Base-by-base conservation (phyloP, 2,797 vertebrate genomes). In the Acipenser ruthenus region DNA sequence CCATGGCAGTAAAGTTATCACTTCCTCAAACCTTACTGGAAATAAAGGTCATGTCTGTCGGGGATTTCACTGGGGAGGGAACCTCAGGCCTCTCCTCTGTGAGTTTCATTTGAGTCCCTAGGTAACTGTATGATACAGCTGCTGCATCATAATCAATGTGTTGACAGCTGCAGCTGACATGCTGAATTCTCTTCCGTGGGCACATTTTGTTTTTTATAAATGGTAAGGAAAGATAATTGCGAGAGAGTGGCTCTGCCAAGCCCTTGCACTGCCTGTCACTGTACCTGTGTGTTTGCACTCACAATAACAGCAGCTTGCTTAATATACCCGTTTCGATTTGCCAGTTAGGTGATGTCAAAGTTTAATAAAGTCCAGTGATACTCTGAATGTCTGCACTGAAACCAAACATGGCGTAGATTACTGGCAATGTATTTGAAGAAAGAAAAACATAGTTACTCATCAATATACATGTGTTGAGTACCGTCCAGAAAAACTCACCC, bases 161-260 rank as follows among this genome's bases (percentile, higher is more conserved):
- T 79, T 86, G 89, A 88, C 89, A 92, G 88, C 86, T 92, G 84
- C 81, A 86, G 84, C 79, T 79, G 87, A 90, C 85, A 86, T 73
- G 79, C 79, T 80, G 68, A 61, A 74, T 67, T 75, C 78, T 37
- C 66, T 61, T 74, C 15, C 1, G 15, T 18, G 8, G 47, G 37
- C 9, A 47, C 55, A 12, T 74, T 67, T 62, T 69, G 70, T 76
- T 37, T 37, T 37, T 37, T 37, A 37, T 37, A 37, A 37, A 37
- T 37, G 23, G 65, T 6, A 12, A 49, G 53, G 49, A 49, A 59
- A 50, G 47, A 60, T 8, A 50, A 49, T 49, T 8, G 8, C 55
- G 55, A 7, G 13, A 58, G 12, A 6, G 55, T 12, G 12, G 12
- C 55, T 37, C 23, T 37, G 23, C 23, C 23, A 37, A 37, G 23